Evolutionary conservation across 2,113 vertebrate genomes (phyloP).

Genomic region (Pteruthius melanotis): DNA sequence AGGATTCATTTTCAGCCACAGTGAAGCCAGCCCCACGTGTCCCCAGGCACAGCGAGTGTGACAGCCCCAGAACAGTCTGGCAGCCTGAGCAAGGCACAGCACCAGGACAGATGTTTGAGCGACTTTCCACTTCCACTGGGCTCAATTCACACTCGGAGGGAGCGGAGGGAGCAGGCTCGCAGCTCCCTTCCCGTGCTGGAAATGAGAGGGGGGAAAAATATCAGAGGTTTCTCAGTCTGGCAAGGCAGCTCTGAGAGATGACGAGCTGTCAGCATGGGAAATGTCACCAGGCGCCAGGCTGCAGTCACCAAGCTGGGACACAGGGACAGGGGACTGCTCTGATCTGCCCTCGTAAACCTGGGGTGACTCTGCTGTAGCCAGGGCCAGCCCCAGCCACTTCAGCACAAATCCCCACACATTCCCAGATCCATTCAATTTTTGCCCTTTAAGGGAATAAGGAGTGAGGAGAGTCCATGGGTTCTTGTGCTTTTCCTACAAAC

Average conservation of each 20-base stretch:
- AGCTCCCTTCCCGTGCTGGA: not conserved
- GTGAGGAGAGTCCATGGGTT: accelerated
- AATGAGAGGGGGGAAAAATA: not conserved
- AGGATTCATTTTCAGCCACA: not conserved
- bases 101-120: not conserved
- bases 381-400: accelerated
- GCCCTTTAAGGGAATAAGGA: not conserved
- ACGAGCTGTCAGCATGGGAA: not conserved
- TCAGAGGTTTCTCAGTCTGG: not conserved
- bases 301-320: not conserved
- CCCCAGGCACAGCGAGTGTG: not conserved
- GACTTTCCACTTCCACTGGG: not conserved
- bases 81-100: not conserved
- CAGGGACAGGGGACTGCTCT: not conserved
- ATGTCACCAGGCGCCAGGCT: not conserved
- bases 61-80: not conserved
- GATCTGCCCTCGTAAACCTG: accelerated
- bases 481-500: not conserved
- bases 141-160: not conserved
- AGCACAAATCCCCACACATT: accelerated
- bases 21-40: not conserved
- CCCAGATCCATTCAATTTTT: not conserved
- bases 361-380: not conserved
- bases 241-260: not conserved
- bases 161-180: not conserved